Percentiles rank a stretch among this genome's conserved stretches.
Evolutionary conservation across 2,797 vertebrate genomes (phyloP).

Genomic region (Anolis apletophallus): DNA sequence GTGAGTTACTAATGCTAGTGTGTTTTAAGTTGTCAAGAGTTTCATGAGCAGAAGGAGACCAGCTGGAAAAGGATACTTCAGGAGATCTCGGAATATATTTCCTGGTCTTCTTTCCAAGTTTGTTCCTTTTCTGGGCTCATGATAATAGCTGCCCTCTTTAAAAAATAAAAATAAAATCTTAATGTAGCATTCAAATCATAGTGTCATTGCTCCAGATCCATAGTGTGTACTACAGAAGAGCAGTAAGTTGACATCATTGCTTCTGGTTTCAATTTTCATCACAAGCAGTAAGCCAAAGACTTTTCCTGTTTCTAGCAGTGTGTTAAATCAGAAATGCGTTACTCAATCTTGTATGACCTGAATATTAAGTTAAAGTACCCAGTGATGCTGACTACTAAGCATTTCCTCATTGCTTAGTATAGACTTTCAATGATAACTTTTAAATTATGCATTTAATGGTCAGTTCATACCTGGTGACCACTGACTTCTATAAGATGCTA

Average conservation of each 20-base stretch:
- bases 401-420: background rate
- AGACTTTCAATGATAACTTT: background rate
- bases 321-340: background rate
- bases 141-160: background rate
- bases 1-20: background rate
- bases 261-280: conserved; percentile 61
- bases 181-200: conserved; percentile 25
- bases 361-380: background rate
- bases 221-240: conserved; percentile 17
- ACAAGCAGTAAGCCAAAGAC: conserved; percentile 46
- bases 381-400: background rate
- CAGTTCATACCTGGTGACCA: background rate
- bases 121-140: background rate
- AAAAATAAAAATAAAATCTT: too few species aligned
- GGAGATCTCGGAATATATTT: background rate
- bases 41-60: background rate
- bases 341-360: background rate
- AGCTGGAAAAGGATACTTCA: background rate
- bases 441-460: background rate
- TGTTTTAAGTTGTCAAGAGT: background rate
- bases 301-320: conserved; percentile 48
- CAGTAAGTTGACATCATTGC: conserved; percentile 35
- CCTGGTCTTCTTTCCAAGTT: background rate
- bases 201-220: accelerated
- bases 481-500: background rate